Base-by-base conservation (phyloP, 2,888 invertebrate species). In the Deilephila elpenor region DNA sequence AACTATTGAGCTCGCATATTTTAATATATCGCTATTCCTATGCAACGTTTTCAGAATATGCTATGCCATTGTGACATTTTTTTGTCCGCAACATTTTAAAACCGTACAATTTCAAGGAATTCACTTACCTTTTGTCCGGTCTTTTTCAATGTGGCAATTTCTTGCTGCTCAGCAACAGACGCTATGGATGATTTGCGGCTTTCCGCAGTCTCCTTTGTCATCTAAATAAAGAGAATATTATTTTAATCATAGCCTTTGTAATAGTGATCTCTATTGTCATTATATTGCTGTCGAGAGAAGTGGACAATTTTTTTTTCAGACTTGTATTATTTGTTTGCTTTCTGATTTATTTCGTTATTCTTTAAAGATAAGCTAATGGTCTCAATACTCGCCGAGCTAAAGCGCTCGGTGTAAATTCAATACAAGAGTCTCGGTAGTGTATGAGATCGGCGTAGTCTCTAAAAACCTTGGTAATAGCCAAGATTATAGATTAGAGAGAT, bases 181-280 rank as follows among this genome's bases (percentile, higher is more conserved):
- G 94, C 86, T 76, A 95, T 81, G 0, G 95, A 95, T 6, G 95
- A 94, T 73, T 95, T 94, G 84, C 95, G 92, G 82, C 93, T 94
- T 78, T 95, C 95, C 37, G 94, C 88, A 77, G 93, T 88, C 84
- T 95, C 94, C 74, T 94, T 93, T 74, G 94, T 94, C 59, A 94
- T 79, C 94, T 74, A 37, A 37, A 5, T 5, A 71, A 56, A 7
- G 56, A 56, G 32, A 44, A 11, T 25, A 44, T 3, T 14, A 3
- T 44, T 14, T 44, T 44, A 44, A 44, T 44, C 3, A 11, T 11
- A 44, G 11, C 3, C 44, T 44, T 44, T 44, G 14, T 14, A 44
- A 44, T 44, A 44, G 14, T 11, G 44, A 44, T 44, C 44, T 44
- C 1, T 44, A 11, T 44, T 44, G 44, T 11, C 3, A n/a, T n/a